Evolutionary conservation across 1,140 invertebrate genomes (phyloP), one percentile per base, ranked within the genome.

Genomic region (Spodoptera frugiperda): DNA sequence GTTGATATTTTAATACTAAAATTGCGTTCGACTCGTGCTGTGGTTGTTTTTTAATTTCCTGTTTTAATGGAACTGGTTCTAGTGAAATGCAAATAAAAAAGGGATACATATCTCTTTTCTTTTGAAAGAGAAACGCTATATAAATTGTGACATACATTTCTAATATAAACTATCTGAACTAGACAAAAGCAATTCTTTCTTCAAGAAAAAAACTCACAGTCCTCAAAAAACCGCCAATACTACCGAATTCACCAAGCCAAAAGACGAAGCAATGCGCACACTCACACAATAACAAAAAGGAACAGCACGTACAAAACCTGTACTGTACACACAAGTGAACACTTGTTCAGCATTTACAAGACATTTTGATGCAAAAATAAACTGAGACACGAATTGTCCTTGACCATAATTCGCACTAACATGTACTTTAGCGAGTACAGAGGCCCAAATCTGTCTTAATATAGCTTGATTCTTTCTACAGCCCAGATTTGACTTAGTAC

Each of bases 331-430:
- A 57, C 25, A 57, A 57, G 54, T 39, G n/a, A n/a, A n/a, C n/a
- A n/a, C n/a, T n/a, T n/a, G 33, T 39, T 30, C 11, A 57, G 25
- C 54, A 57, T 30, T 30, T 21, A 57, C 25, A 57, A 57, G 54
- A 57, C 54, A 39, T 25, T 61, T 61, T 61, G 25, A 30, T 61
- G 17, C 63, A 46, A 49, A 67, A 67, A 67, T 67, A 67, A 25
- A 48, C 63, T 63, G 59, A 63, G 63, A 67, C 39, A 49, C 2
- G 63, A 67, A 63, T 21, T 49, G 63, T 46, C 63, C 63, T 67
- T 67, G 63, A 67, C 63, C 63, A 48, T 49, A 19, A 14, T 46
- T 30, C 25, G 55, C n/a, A 21, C 33, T 33, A 25, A 39, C 6
- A 61, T 61, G 57, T 39, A 61, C 57, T 63, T 63, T 63, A 63